Conservation (phyloP, 37 sponge, comb jelly and placozoan species). For the Haliclona indistincta region DNA sequence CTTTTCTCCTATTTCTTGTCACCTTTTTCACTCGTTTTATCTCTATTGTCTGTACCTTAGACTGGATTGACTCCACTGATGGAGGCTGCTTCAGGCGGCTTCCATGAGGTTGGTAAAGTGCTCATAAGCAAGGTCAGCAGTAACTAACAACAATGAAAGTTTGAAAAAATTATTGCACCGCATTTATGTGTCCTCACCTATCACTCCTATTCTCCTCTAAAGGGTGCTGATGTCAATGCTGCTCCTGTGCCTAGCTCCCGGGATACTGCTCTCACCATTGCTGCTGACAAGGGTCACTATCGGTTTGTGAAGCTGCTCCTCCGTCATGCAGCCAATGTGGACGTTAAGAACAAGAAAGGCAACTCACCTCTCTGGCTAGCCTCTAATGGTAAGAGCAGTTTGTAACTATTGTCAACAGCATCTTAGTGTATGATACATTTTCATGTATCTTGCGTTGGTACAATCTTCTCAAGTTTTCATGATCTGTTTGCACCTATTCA, state of each 20-base stretch:
- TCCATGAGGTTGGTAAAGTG: conserved; percentile 86
- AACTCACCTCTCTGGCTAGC: conserved; percentile 94
- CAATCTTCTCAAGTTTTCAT: not conserved
- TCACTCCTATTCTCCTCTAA: not conserved
- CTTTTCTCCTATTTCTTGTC: not conserved
- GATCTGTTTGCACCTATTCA: not conserved
- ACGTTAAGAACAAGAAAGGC: conserved; percentile 95
- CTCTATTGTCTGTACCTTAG: conserved; percentile 16
- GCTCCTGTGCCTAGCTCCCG: conserved; percentile 90
- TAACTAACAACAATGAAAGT: not conserved
- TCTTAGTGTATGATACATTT: no score
- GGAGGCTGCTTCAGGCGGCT: conserved; percentile 95
- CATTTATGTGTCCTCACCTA: no score
- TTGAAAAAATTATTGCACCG: not conserved
- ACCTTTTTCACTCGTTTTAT: not conserved
- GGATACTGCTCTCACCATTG: conserved; percentile 91
- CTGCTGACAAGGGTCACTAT: conserved; percentile 92
- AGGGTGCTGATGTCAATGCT: conserved; percentile 94
- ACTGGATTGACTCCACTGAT: conserved; percentile 93
- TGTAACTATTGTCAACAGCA: not conserved
- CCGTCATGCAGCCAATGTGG: conserved; percentile 69
- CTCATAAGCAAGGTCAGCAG: conserved; percentile 56
- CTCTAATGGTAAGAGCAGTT: conserved; percentile 62
- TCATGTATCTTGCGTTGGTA: not conserved
- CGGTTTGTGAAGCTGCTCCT: conserved; percentile 87